A percentile compares a stretch with the other conserved stretches of the same genome.
Conservation (phyloP, 1,140 invertebrate genomes). For the Drosophila subpulchrella region DNA sequence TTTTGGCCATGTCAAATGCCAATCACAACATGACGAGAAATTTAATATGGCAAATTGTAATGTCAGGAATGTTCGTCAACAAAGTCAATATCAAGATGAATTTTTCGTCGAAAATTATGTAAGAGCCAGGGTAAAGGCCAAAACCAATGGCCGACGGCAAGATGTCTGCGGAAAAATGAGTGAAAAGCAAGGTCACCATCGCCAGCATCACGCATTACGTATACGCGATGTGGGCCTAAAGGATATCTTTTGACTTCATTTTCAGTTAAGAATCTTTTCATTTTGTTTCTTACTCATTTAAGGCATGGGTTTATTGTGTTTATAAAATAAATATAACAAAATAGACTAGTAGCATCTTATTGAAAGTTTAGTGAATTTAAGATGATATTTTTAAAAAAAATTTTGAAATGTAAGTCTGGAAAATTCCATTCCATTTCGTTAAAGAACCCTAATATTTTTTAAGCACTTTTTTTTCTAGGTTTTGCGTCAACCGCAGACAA, state of each 20-base stretch:
- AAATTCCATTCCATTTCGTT: background rate
- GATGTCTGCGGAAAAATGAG: constrained; percentile 19
- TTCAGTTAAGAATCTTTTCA: constrained; percentile 27
- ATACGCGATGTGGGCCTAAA: constrained; percentile 42
- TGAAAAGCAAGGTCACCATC: constrained; percentile 17
- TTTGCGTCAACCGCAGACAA: constrained; percentile 37
- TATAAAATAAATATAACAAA: background rate
- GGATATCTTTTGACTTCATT: constrained; percentile 36
- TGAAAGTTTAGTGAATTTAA: no score
- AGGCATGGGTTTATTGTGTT: background rate
- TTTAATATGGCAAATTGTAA: constrained; percentile 55
- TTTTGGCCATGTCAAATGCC: constrained; percentile 47
- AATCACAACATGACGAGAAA: constrained; percentile 48
- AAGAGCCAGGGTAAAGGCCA: constrained; percentile 8
- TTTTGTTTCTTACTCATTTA: background rate
- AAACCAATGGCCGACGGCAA: constrained; percentile 27
- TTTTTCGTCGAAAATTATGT: constrained; percentile 41
- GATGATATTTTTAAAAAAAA: no score
- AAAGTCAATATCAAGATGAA: constrained; percentile 44
- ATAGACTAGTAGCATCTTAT: background rate
- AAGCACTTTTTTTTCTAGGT: constrained; percentile 1
- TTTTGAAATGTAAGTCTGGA: background rate
- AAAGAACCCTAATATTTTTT: background rate
- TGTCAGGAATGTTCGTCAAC: constrained; percentile 48
- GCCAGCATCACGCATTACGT: constrained; percentile 59